Conservation (phyloP, 2,797 vertebrate genomes). For the Hephaestus fuliginosus region DNA sequence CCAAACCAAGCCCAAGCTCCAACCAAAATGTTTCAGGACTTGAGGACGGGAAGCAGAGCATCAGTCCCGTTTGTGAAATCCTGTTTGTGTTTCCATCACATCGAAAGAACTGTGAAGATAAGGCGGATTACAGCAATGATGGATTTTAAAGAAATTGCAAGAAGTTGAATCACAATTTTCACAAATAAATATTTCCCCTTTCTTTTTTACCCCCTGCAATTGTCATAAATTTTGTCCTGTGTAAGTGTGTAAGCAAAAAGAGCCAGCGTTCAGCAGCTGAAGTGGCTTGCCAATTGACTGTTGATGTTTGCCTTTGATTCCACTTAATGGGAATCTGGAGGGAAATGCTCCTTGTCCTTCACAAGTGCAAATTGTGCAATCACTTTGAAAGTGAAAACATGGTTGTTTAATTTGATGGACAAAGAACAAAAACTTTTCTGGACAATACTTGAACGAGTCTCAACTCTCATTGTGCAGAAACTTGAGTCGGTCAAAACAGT, state of each 20-base stretch:
- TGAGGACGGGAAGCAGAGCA: too few species aligned
- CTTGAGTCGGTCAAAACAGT: background rate
- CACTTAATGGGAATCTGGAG: background rate
- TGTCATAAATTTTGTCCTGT: background rate
- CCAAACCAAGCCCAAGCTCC: too few species aligned
- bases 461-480: slow-evolving; percentile 25
- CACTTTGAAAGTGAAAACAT: background rate
- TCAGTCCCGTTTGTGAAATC: background rate
- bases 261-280: too few species aligned
- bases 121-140: too few species aligned
- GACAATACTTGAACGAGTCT: background rate
- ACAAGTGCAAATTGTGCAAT: background rate
- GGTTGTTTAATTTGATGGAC: background rate
- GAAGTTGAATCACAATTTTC: background rate
- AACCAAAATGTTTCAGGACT: background rate
- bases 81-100: background rate
- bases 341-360: background rate
- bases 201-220: background rate
- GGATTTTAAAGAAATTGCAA: too few species aligned
- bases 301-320: background rate
- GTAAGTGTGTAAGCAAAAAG: too few species aligned
- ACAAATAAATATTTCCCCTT: background rate
- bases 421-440: slow-evolving; percentile 11
- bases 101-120: too few species aligned
- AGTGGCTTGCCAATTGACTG: too few species aligned